Conservation (phyloP, 2,797 vertebrate genomes). For the Leuciscus waleckii region DNA sequence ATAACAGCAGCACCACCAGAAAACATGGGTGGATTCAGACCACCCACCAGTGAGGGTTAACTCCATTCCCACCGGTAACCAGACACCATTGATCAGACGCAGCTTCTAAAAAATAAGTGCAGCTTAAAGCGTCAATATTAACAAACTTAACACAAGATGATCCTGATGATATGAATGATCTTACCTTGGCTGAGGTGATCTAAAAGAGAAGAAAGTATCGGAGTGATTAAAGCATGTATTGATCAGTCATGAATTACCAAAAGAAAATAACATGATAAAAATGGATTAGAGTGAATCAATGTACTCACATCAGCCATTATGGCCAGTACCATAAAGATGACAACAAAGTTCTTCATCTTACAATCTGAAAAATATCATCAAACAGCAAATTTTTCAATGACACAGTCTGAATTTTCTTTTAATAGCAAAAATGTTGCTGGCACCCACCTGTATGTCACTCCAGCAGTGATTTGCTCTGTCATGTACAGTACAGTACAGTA, state of each 20-base stretch:
- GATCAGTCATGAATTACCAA: background rate
- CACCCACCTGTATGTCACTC: constrained; percentile 42
- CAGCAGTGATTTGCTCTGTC: constrained; percentile 5
- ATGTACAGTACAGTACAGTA: background rate
- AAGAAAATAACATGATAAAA: background rate
- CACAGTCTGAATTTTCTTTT: background rate
- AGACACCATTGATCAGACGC: constrained; percentile 50
- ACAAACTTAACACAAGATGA: background rate
- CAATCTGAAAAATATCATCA: constrained; percentile 14
- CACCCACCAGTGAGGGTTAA: constrained; percentile 51
- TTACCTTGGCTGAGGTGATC: constrained; percentile 57
- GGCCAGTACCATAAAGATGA: constrained; percentile 32
- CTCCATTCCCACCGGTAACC: constrained; percentile 51
- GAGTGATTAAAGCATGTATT: background rate
- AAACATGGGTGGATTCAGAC: constrained; percentile 49
- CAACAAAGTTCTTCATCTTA: constrained; percentile 48
- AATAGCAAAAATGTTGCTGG: background rate
- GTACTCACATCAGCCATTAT: constrained; percentile 42
- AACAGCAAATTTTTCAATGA: background rate
- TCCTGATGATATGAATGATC: background rate
- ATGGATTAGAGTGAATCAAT: background rate
- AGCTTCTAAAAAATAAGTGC: constrained; percentile 44
- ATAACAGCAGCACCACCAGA: constrained; percentile 46
- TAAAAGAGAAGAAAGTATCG: constrained; percentile 6
- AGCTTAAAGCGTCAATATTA: background rate